Evolutionary conservation across 2,797 vertebrate genomes (phyloP).

Genomic region (Labroides dimidiatus): DNA sequence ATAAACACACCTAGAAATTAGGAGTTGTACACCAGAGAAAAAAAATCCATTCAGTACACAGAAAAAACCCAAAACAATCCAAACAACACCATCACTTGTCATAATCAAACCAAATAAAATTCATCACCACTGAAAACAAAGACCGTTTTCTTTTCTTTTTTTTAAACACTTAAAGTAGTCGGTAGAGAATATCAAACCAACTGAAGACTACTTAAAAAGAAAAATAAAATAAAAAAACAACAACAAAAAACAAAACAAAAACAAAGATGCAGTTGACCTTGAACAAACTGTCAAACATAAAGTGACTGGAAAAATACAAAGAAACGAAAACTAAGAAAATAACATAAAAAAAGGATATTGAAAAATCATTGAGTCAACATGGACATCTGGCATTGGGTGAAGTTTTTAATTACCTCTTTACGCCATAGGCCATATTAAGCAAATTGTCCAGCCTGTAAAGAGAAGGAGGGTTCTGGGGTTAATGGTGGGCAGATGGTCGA

Average conservation of each 20-base stretch:
- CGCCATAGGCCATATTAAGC: conserved; percentile 99
- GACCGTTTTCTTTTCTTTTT: conserved; percentile 61
- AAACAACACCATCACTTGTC: conserved; percentile 90
- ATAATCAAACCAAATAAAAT: conserved; percentile 85
- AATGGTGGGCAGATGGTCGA: conserved; percentile 99
- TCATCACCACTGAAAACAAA: conserved; percentile 92
- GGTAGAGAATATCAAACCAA: conserved; percentile 71
- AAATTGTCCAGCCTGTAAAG: conserved; percentile 99
- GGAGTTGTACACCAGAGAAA: conserved; percentile 89
- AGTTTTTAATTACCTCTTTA: conserved; percentile 99
- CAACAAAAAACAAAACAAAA: conserved; percentile 75
- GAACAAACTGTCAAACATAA: conserved; percentile 88
- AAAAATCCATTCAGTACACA: conserved; percentile 88
- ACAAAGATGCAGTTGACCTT: conserved; percentile 79
- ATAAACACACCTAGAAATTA: conserved; percentile 87
- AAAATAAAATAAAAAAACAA: no score
- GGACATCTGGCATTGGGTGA: conserved; percentile 99
- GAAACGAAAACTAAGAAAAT: conserved; percentile 83
- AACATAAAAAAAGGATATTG: conserved; percentile 83
- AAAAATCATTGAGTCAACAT: conserved; percentile 96
- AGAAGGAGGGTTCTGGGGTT: conserved; percentile 99
- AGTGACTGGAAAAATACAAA: conserved; percentile 93
- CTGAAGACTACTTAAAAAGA: conserved; percentile 69
- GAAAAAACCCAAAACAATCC: conserved; percentile 89
- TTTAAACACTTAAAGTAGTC: conserved; percentile 71